Percentiles rank a stretch among this genome's conserved stretches.
Evolutionary conservation across 92 coral and sea anemone genomes (phyloP).

Genomic region (Epizoanthus rinbou): DNA sequence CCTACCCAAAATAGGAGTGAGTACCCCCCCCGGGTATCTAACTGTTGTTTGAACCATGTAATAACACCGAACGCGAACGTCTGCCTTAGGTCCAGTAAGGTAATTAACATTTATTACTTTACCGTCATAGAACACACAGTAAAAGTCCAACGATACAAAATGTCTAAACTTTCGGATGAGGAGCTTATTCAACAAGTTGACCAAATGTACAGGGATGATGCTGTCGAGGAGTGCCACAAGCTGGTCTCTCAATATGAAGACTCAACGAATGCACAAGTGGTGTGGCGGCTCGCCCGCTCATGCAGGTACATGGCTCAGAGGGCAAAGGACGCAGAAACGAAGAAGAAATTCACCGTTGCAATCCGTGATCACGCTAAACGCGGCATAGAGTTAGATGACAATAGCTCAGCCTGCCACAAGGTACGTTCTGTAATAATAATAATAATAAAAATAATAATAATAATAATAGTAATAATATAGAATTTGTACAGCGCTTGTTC

Average conservation of each 20-base stretch:
- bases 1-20: too few species aligned
- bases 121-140: background rate
- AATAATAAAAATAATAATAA: too few species aligned
- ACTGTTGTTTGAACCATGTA: too few species aligned
- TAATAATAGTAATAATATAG: too few species aligned
- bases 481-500: too few species aligned
- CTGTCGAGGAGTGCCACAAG: background rate
- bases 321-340: background rate
- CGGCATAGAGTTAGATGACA: slow-evolving; percentile 19
- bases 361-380: slow-evolving; percentile 36
- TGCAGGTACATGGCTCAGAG: slow-evolving; percentile 20
- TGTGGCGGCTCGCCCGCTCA: slow-evolving; percentile 34
- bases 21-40: too few species aligned
- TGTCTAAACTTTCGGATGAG: slow-evolving; percentile 27
- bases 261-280: slow-evolving; percentile 11
- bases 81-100: too few species aligned
- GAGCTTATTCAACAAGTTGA: slow-evolving; percentile 35
- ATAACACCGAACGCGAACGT: too few species aligned
- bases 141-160: background rate
- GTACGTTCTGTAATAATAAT: background rate
- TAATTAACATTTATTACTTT: too few species aligned
- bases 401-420: slow-evolving; percentile 25
- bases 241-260: slow-evolving; percentile 8
- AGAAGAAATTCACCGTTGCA: slow-evolving; percentile 19
- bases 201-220: slow-evolving; percentile 8